A percentile compares a stretch with the other conserved stretches of the same genome.
Conservation (phyloP, 2,888 invertebrate species). For the Eucriotettix oculatus region DNA sequence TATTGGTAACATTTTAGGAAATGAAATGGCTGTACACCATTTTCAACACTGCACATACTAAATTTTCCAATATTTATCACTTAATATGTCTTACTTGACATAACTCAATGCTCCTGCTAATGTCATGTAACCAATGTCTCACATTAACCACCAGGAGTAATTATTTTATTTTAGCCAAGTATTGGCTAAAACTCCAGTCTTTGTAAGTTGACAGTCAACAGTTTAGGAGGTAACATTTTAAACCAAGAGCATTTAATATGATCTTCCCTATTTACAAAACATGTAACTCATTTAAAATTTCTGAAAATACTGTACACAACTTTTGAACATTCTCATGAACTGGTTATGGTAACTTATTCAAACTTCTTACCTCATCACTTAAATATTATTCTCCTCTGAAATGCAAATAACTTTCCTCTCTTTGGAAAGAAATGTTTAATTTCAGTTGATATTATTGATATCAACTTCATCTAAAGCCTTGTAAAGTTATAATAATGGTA, state of each 20-base stretch:
- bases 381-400: neutral
- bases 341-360: conserved; percentile 7
- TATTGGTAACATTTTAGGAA: conserved; percentile 9
- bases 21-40: neutral
- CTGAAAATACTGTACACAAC: neutral
- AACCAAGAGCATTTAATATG: neutral
- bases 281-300: neutral
- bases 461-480: neutral
- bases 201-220: neutral
- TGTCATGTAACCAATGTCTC: conserved; percentile 8
- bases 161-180: conserved; percentile 1
- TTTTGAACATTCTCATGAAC: neutral
- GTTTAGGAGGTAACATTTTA: neutral
- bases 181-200: conserved; percentile 7
- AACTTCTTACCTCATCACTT: neutral
- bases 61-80: neutral
- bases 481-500: no score
- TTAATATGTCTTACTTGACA: neutral
- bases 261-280: neutral
- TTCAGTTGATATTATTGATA: neutral
- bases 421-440: conserved; percentile 2
- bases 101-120: neutral
- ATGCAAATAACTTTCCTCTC: neutral
- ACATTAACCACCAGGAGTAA: conserved; percentile 5
- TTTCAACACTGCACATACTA: neutral